Percentiles rank a stretch among this genome's conserved stretches.
Conservation (phyloP, 1,140 invertebrate species). For the Drosophila mayri region DNA sequence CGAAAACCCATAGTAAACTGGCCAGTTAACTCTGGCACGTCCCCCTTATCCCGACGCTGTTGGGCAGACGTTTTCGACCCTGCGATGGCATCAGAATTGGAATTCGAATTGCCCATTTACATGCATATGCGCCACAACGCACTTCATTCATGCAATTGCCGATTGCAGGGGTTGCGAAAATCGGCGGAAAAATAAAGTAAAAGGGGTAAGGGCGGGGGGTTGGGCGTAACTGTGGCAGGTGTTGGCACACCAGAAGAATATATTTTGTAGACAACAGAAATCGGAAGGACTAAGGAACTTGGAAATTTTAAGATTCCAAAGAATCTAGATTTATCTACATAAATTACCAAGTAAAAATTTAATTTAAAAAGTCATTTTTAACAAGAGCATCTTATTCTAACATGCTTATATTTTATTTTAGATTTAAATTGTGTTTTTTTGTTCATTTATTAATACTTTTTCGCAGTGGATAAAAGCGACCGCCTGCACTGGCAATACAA, state of each 20-base stretch:
- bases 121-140: slow-evolving; percentile 75
- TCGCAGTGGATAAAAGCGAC: slow-evolving; percentile 13
- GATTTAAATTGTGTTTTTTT: background rate
- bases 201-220: background rate
- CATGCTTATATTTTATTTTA: background rate
- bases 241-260: slow-evolving; percentile 3
- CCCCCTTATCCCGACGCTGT: background rate
- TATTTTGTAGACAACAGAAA: background rate
- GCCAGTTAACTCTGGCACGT: slow-evolving; percentile 43
- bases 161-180: slow-evolving; percentile 20
- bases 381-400: too few species aligned
- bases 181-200: background rate
- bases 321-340: too few species aligned
- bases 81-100: slow-evolving; percentile 62
- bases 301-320: too few species aligned
- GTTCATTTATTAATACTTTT: background rate
- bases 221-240: slow-evolving; percentile 3
- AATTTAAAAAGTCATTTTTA: too few species aligned
- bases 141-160: slow-evolving; percentile 75
- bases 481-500: slow-evolving; percentile 48
- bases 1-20: background rate
- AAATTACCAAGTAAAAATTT: too few species aligned
- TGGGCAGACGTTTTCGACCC: slow-evolving; percentile 26
- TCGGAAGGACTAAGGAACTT: background rate
- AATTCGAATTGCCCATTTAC: slow-evolving; percentile 78